Conservation (phyloP, 2,888 invertebrate species). For the Ceramica pisi region DNA sequence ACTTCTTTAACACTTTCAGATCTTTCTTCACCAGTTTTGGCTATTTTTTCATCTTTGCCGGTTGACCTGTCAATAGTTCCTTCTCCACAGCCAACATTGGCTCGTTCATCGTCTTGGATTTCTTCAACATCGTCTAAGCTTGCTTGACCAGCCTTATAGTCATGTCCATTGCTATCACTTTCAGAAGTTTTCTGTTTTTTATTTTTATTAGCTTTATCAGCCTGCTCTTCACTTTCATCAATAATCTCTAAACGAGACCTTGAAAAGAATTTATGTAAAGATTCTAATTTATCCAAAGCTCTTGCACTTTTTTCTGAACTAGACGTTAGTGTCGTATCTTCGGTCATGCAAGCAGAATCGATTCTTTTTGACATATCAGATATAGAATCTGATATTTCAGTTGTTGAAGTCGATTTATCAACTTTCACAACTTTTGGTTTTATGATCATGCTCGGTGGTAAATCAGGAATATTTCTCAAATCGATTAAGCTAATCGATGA, state of each 20-base stretch:
- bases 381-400: constrained; percentile 83
- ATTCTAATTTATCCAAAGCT: constrained; percentile 85
- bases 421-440: constrained; percentile 84
- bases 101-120: constrained; percentile 78
- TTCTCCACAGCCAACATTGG: constrained; percentile 46
- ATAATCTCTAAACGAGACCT: constrained; percentile 87
- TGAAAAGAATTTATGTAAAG: constrained; percentile 85
- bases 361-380: constrained; percentile 81
- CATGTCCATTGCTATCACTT: constrained; percentile 37
- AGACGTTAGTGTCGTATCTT: constrained; percentile 80
- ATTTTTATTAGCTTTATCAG: constrained; percentile 70
- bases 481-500: constrained; percentile 86
- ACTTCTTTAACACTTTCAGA: constrained; percentile 27
- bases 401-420: constrained; percentile 87
- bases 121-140: constrained; percentile 88
- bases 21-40: constrained; percentile 17
- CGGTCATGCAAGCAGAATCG: constrained; percentile 85
- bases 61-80: constrained; percentile 16
- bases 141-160: constrained; percentile 80
- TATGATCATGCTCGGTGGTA: constrained; percentile 85
- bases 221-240: constrained; percentile 86
- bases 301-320: constrained; percentile 82
- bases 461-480: constrained; percentile 84
- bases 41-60: constrained; percentile 13
- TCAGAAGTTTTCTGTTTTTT: constrained; percentile 54